These are phyloP conservation scores for Reticulitermes lucifugus DNA, from an alignment of 2,888 invertebrate species.

Conservation along the genomic window DNA sequence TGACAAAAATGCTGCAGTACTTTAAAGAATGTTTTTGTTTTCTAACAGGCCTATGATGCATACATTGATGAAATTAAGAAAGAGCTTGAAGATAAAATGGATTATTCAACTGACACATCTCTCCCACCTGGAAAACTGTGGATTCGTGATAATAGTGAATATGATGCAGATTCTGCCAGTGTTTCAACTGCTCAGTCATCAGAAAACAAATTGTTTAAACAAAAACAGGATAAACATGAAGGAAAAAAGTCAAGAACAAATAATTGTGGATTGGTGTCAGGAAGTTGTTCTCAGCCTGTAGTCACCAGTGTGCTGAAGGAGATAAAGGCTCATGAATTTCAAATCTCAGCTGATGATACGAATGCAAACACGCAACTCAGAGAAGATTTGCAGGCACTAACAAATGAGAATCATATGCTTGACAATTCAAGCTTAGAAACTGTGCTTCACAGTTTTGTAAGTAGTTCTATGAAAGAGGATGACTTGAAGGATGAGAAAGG, in stretches of 20 bases:
- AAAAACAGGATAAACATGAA: not conserved
- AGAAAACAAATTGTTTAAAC: not conserved
- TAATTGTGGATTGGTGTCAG: too few relatives aligned
- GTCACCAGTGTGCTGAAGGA: too few relatives aligned
- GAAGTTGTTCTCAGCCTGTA: too few relatives aligned
- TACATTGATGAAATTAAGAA: slow-evolving; percentile 57
- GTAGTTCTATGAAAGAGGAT: not conserved
- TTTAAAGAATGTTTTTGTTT: slow-evolving; percentile 6
- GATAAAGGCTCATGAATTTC: not conserved
- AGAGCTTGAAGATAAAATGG: slow-evolving; percentile 43
- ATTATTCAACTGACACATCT: not conserved
- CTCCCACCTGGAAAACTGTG: not conserved
- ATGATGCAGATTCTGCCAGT: not conserved
- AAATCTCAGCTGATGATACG: not conserved
- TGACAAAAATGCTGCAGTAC: too few relatives aligned
- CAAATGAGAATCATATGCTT: not conserved
- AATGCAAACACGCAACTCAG: not conserved
- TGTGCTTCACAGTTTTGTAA: not conserved
- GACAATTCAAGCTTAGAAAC: not conserved
- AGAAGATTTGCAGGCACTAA: not conserved
- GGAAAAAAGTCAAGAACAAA: not conserved
- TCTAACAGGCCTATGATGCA: slow-evolving; percentile 57
- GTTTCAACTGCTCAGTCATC: not conserved
- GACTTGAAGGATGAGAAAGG: not conserved
- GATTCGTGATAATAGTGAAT: too few relatives aligned